These are phyloP conservation scores for Manis crassicaudata DNA, from an alignment of 2,797 vertebrate species.

Conservation along the genomic window DNA sequence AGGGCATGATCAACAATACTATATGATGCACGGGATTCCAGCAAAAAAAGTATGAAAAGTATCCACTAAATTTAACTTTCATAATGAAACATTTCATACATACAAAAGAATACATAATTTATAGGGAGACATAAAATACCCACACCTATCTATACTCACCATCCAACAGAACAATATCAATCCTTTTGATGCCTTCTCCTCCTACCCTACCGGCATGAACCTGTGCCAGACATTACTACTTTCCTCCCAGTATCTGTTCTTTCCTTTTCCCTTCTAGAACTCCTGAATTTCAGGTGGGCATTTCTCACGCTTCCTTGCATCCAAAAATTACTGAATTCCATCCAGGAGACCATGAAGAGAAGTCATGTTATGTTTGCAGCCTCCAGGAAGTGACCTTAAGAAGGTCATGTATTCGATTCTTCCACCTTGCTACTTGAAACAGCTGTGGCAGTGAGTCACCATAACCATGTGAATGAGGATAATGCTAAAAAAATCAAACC, in stretches of 20 bases:
- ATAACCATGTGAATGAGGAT: background rate
- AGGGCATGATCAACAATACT: constrained; percentile 31
- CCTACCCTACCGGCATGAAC: background rate
- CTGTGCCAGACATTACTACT: background rate
- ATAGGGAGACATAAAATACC: background rate
- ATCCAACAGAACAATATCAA: background rate
- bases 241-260: background rate
- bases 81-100: constrained; percentile 1
- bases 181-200: background rate
- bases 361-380: background rate
- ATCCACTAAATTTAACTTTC: constrained; percentile 7
- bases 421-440: background rate
- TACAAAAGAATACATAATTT: background rate
- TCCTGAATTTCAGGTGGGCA: background rate
- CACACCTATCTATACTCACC: background rate
- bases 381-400: background rate
- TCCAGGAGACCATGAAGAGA: background rate
- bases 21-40: background rate
- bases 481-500: background rate
- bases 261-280: background rate
- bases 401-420: background rate
- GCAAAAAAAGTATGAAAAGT: constrained; percentile 29
- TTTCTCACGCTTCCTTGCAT: background rate
- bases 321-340: background rate
- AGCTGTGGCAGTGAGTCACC: background rate